phyloP scores from a whole-genome alignment of 2,113 vertebrate species.

The Atlantisia rogersi region DNA sequence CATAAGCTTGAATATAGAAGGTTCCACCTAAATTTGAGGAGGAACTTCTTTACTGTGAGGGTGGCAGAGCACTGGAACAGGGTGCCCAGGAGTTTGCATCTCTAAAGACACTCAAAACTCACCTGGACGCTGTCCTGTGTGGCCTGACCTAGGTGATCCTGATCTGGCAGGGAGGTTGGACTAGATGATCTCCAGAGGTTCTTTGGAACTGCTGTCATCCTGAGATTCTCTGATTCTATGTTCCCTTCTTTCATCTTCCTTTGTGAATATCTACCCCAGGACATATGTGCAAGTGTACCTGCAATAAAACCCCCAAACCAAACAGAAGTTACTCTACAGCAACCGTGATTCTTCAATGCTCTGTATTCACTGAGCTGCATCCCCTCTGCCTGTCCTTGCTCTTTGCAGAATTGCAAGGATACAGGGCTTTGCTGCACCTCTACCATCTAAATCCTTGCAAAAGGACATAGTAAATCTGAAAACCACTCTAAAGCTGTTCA shows the following conservation, averaged over 20 bases:
- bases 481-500: neutral
- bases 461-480: neutral
- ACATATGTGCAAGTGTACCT: neutral
- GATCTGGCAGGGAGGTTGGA: too few relatives aligned
- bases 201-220: too few relatives aligned
- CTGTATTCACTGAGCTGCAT: neutral
- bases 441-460: neutral
- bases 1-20: too few relatives aligned
- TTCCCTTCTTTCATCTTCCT: neutral
- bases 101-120: too few relatives aligned
- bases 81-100: too few relatives aligned
- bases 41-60: too few relatives aligned
- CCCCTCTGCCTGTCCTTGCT: neutral
- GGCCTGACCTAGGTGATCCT: too few relatives aligned
- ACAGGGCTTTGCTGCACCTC: neutral
- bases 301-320: neutral
- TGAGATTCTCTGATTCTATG: too few relatives aligned
- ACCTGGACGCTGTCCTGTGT: too few relatives aligned
- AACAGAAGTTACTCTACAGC: neutral
- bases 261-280: neutral
- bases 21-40: too few relatives aligned
- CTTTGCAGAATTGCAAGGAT: neutral
- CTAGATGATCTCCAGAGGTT: too few relatives aligned
- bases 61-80: too few relatives aligned
- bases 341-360: neutral